Evolutionary conservation across 2,113 vertebrate genomes (phyloP).

Genomic region (Labeo catla): DNA sequence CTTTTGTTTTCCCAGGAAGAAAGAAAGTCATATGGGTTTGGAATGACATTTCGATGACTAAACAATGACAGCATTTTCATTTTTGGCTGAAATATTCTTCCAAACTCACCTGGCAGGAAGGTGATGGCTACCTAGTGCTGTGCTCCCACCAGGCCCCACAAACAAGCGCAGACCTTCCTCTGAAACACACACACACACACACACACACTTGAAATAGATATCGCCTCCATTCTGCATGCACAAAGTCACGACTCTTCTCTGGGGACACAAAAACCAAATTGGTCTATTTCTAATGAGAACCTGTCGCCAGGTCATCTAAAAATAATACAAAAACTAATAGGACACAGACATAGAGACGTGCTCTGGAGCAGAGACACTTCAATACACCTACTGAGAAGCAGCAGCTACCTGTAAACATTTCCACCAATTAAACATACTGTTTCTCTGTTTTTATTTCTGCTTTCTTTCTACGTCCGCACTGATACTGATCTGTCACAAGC

Average conservation of each 20-base stretch:
- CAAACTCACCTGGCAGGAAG: constrained; percentile 83
- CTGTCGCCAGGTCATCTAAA: constrained; percentile 16
- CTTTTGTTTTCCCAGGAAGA: not conserved
- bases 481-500: not conserved
- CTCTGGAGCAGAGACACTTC: constrained; percentile 6
- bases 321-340: constrained; percentile 16
- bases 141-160: constrained; percentile 94
- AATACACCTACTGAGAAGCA: not conserved
- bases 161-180: constrained; percentile 96
- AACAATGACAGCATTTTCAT: not conserved
- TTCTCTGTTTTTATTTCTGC: not conserved
- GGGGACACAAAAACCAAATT: constrained; percentile 21
- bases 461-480: not conserved
- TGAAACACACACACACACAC: constrained; percentile 72
- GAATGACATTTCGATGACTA: not conserved
- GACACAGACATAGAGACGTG: not conserved
- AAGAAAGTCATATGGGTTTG: not conserved
- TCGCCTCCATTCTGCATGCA: not conserved
- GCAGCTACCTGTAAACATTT: constrained; percentile 8
- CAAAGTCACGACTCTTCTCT: constrained; percentile 31
- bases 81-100: not conserved
- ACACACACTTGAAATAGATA: constrained; percentile 33
- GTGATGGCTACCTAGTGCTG: constrained; percentile 93
- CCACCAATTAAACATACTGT: not conserved
- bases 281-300: constrained; percentile 19